phyloP scores from a whole-genome alignment of 2,113 vertebrate genomes.

The Puntigrus tetrazona region DNA sequence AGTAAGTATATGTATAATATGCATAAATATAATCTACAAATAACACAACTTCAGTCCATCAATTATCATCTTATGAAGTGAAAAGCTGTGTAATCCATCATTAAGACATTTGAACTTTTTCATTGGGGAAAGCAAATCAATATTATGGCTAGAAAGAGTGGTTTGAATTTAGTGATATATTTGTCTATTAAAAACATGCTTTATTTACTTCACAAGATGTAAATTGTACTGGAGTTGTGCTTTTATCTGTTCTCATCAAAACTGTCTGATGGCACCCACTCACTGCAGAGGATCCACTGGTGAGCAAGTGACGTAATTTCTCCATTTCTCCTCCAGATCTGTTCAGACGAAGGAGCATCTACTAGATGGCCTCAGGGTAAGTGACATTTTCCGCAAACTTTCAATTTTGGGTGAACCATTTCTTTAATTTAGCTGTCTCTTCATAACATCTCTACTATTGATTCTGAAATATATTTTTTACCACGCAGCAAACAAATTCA shows the following conservation, averaged over 20 bases:
- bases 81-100: no score
- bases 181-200: not conserved
- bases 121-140: not conserved
- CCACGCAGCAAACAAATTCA: not conserved
- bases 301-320: not conserved
- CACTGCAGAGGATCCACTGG: not conserved
- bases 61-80: no score
- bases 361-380: not conserved
- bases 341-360: not conserved
- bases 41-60: no score
- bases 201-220: not conserved
- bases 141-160: not conserved
- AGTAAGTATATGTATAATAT: no score
- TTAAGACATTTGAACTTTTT: not conserved
- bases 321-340: not conserved
- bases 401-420: not conserved
- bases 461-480: no score
- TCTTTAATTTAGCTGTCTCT: not conserved
- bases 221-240: not conserved
- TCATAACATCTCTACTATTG: no score
- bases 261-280: not conserved
- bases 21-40: no score
- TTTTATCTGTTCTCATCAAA: not conserved
- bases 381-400: not conserved
- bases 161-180: not conserved